A percentile compares a stretch with the other conserved stretches of the same genome.
These are phyloP conservation scores for Noctua janthe DNA, from an alignment of 2,888 invertebrate genomes.

Conservation along the genomic window DNA sequence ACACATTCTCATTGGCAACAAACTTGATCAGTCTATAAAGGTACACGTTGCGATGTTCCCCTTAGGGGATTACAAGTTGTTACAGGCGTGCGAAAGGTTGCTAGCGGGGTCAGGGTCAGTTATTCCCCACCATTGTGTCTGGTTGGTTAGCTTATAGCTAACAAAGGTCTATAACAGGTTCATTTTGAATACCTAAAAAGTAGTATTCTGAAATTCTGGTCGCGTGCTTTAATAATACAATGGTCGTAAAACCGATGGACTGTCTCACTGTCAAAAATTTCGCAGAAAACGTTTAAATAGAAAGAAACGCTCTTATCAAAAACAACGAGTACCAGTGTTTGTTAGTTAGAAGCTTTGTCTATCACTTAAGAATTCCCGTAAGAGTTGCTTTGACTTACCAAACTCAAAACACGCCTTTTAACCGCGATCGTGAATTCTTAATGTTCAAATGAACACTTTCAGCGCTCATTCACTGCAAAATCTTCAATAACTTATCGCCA, in stretches of 20 bases:
- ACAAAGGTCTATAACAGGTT: background rate
- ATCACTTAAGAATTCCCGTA: background rate
- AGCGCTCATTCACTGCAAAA: constrained; percentile 33
- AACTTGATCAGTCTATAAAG: constrained; percentile 17
- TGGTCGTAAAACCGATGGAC: background rate
- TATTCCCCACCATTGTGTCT: background rate
- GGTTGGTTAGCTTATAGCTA: background rate
- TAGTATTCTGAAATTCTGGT: background rate
- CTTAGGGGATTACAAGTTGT: constrained; percentile 6
- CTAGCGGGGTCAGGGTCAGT: constrained; percentile 20
- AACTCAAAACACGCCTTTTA: background rate
- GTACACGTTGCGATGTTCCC: constrained; percentile 34
- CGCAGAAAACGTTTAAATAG: background rate
- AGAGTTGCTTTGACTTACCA: background rate
- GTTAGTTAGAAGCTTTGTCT: background rate
- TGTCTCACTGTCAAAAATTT: background rate
- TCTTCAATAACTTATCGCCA: constrained; percentile 30
- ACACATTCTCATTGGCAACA: constrained; percentile 29
- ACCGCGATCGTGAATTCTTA: background rate
- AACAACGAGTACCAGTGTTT: background rate
- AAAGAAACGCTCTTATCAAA: background rate
- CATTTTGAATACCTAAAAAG: background rate
- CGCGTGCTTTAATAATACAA: background rate
- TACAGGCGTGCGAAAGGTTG: constrained; percentile 8
- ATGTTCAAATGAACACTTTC: constrained; percentile 19